A percentile compares a stretch with the other conserved stretches of the same genome.
These are phyloP conservation scores for Trinectes maculatus DNA, from an alignment of 2,113 vertebrate genomes.

Conservation along the genomic window DNA sequence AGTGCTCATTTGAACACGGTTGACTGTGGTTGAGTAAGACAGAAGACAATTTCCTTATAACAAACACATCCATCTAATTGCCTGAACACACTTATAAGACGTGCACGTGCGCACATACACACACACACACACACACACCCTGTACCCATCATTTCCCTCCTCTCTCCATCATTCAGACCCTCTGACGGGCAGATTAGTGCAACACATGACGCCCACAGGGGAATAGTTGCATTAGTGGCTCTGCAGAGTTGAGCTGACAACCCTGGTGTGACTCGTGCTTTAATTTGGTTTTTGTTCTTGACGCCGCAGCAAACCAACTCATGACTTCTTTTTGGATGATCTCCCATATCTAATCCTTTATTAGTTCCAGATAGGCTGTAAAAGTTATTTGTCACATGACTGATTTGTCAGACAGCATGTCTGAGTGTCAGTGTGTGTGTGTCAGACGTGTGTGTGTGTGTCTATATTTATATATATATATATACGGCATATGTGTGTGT, in stretches of 20 bases:
- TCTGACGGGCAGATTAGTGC: slow-evolving; percentile 60
- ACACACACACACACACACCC: not conserved
- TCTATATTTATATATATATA: no score
- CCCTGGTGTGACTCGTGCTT: slow-evolving; percentile 33
- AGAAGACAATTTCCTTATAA: no score
- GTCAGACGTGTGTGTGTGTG: no score
- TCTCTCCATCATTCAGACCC: slow-evolving; percentile 36
- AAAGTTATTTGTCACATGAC: slow-evolving; percentile 1
- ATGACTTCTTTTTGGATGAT: slow-evolving; percentile 1
- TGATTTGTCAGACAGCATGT: not conserved
- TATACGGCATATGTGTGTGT: no score
- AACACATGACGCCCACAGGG: slow-evolving; percentile 40
- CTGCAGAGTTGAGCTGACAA: slow-evolving; percentile 35
- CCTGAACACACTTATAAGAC: no score
- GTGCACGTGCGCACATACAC: no score
- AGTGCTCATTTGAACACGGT: no score
- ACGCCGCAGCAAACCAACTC: slow-evolving; percentile 18
- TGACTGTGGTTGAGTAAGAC: no score
- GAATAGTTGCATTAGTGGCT: slow-evolving; percentile 62
- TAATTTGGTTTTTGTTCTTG: slow-evolving; percentile 49
- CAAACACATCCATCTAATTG: no score
- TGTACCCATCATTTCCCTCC: not conserved
- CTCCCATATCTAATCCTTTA: no score
- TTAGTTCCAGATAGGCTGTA: not conserved
- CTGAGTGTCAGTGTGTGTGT: no score